Percentiles rank a stretch among this genome's conserved stretches.
Conservation (phyloP, 1,140 invertebrate genomes). For the Papilio polytes region DNA sequence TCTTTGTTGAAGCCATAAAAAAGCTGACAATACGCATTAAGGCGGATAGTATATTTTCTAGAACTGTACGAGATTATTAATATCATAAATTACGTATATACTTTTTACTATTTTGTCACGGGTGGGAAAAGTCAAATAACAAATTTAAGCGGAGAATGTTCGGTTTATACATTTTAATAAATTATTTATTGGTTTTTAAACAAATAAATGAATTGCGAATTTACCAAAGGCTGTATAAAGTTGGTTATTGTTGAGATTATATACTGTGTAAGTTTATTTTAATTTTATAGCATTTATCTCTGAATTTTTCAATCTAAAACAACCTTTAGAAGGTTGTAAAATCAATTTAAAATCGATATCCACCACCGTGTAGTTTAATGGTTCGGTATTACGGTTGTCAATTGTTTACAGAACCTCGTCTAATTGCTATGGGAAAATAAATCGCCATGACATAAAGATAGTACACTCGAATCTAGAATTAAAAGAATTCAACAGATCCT, state of each 20-base stretch:
- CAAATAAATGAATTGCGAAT: too few species aligned
- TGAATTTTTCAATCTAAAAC: background rate
- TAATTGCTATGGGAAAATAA: background rate
- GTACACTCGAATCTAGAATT: too few species aligned
- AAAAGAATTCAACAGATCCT: background rate
- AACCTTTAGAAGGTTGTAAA: background rate
- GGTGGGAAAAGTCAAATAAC: too few species aligned
- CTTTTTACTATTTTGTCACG: background rate
- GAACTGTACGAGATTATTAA: slow-evolving; percentile 19
- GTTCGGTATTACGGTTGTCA: background rate
- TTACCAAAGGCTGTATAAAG: too few species aligned
- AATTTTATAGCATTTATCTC: background rate
- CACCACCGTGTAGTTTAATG: background rate
- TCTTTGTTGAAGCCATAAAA: slow-evolving; percentile 32
- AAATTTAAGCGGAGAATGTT: too few species aligned
- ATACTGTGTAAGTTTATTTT: too few species aligned
- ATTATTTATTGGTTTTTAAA: too few species aligned
- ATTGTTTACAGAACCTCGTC: background rate
- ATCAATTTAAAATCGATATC: background rate
- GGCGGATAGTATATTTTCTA: slow-evolving; percentile 20
- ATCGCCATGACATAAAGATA: background rate
- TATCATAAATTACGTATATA: background rate
- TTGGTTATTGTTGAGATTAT: too few species aligned
- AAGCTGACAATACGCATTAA: slow-evolving; percentile 11
- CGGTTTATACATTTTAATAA: too few species aligned